Base-by-base conservation (phyloP, 2,888 invertebrate species). In the Rhabditoides inermis region DNA sequence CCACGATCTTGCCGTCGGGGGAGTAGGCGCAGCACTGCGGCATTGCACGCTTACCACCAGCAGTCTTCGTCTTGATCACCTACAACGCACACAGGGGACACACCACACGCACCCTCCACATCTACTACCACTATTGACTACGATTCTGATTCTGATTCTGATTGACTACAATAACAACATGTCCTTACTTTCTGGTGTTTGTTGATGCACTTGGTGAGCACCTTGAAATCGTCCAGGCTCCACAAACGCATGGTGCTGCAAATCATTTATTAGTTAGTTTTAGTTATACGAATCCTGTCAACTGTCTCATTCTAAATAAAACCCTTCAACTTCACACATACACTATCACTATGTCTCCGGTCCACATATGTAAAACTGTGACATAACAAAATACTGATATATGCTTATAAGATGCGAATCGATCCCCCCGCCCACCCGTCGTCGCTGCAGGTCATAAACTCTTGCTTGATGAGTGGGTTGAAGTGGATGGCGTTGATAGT, bases 381-480 rank as follows among this genome's bases (percentile, higher is more conserved):
- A n/a, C n/a, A n/a, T n/a, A n/a, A n/a, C n/a, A n/a, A n/a, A n/a
- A n/a, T n/a, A n/a, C n/a, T n/a, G n/a, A n/a, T n/a, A n/a, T n/a
- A n/a, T n/a, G n/a, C n/a, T n/a, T n/a, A n/a, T n/a, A n/a, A n/a
- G n/a, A n/a, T n/a, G n/a, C n/a, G n/a, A n/a, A n/a, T n/a, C n/a
- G n/a, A 41, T 35, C 12, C 6, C 15, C 27, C 36, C 28, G 15
- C 76, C 67, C 60, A 82, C 81, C 91, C 88, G 76, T 99, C 98
- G 72, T 88, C 85, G 0, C 91, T 86, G 67, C 89, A 88, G 0
- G 98, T 98, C 68, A 95, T 80, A 78, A 98, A 99, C 77, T 95
- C 91, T 63, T 90, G 88, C 55, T 85, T 85, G 2, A 84, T 83
- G 62, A 86, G 85, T 0, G 95, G 95, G 81, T 94, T 90, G 90